phyloP scores from a whole-genome alignment of 2,888 invertebrate species.

The Caenorhabditis drosophilae region DNA sequence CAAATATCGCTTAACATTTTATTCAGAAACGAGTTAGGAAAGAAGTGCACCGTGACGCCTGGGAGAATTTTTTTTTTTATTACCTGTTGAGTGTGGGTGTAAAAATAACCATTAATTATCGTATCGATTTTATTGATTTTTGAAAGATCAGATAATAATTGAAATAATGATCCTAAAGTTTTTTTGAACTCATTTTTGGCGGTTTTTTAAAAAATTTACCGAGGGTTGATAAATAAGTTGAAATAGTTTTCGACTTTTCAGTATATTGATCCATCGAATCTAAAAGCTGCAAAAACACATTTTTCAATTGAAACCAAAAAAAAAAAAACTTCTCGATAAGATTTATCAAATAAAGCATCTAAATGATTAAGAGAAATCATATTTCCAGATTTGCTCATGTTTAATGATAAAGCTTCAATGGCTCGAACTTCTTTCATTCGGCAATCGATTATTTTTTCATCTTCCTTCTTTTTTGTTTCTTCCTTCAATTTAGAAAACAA shows the following conservation, averaged over 20 bases:
- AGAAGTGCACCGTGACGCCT: too few species aligned
- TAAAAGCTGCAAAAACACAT: conserved; percentile 17
- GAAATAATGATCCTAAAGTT: conserved; percentile 36
- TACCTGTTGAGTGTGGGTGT: conserved; percentile 40
- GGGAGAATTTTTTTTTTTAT: too few species aligned
- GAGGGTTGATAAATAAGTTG: conserved; percentile 3
- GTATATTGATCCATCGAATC: conserved; percentile 17
- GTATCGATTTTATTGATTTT: conserved; percentile 24
- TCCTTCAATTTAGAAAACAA: too few species aligned
- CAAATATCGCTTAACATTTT: too few species aligned
- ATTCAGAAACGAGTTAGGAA: too few species aligned
- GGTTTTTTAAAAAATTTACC: too few species aligned
- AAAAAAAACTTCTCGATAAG: conserved; percentile 24
- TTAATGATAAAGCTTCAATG: conserved; percentile 24
- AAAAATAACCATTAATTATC: conserved; percentile 25
- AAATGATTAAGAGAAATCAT: conserved; percentile 14
- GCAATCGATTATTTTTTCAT: conserved; percentile 17
- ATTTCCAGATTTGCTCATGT: conserved; percentile 27
- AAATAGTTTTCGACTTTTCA: neutral
- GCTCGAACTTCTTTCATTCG: conserved; percentile 31
- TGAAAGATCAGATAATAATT: conserved; percentile 29
- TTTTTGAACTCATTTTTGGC: too few species aligned
- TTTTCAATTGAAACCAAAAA: neutral
- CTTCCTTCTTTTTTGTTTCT: conserved; percentile 2
- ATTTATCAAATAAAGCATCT: conserved; percentile 32